phyloP scores from a whole-genome alignment of 2,113 vertebrate genomes.

The Emberiza fucata region DNA sequence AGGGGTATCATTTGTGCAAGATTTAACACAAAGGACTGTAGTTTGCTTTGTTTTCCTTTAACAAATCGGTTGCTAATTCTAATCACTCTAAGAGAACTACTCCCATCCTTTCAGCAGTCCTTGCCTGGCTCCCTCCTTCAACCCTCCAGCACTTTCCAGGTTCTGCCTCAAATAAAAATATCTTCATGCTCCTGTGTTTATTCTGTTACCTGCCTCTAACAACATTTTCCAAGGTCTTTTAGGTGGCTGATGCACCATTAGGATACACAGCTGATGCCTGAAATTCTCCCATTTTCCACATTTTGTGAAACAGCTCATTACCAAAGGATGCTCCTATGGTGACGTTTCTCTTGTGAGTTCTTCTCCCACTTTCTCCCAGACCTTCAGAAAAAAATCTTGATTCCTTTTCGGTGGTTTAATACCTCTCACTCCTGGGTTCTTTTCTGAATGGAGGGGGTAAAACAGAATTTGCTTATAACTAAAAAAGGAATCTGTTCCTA shows the following conservation, averaged over 20 bases:
- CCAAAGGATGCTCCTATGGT: not conserved
- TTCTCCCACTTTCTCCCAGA: not conserved
- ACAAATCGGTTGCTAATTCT: not conserved
- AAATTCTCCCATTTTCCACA: not conserved
- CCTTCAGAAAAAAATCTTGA: not conserved
- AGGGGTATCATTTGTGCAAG: not conserved
- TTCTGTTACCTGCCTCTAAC: not conserved
- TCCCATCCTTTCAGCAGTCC: not conserved
- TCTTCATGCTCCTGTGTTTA: not conserved
- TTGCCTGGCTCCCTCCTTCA: not conserved
- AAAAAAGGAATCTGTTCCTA: not conserved
- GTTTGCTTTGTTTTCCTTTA: slow-evolving; percentile 16
- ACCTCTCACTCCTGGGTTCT: not conserved
- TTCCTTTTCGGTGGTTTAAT: not conserved
- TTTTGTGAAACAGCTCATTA: not conserved
- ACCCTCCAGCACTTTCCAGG: not conserved
- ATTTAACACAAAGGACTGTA: not conserved
- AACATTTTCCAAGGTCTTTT: slow-evolving; percentile 4
- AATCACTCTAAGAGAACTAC: not conserved
- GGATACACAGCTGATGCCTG: not conserved
- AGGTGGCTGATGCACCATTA: not conserved
- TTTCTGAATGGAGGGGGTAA: not conserved
- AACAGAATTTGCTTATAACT: not conserved
- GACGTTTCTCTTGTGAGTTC: not conserved
- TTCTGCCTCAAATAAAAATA: not conserved